phyloP scores from a whole-genome alignment of 2,113 vertebrate genomes.

The Ardeotis arabs region DNA sequence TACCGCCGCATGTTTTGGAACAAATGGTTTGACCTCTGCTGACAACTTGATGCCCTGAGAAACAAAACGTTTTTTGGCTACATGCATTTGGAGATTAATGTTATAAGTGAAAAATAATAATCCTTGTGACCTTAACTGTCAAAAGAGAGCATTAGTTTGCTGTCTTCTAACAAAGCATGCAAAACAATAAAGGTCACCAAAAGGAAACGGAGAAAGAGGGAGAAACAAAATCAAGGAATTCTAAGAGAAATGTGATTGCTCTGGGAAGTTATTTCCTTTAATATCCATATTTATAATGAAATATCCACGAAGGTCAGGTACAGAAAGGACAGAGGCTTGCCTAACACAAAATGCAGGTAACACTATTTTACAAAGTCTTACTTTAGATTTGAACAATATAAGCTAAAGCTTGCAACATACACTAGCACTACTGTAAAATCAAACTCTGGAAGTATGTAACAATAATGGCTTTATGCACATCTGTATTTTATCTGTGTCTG shows the following conservation, averaged over 20 bases:
- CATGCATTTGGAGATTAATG: background rate
- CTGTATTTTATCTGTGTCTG: background rate
- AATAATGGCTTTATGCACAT: fast-evolving
- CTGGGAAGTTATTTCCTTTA: background rate
- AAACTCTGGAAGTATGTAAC: background rate
- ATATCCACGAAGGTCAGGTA: background rate
- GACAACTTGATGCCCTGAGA: slow-evolving; percentile 75
- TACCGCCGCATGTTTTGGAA: slow-evolving; percentile 70
- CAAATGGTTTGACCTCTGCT: slow-evolving; percentile 80
- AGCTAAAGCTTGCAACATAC: background rate
- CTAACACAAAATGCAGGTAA: background rate
- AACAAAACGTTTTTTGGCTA: slow-evolving; percentile 50
- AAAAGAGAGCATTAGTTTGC: background rate
- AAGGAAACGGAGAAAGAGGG: background rate
- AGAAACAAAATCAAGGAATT: background rate
- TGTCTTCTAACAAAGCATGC: background rate
- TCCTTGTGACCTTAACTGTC: background rate
- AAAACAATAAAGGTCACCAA: background rate
- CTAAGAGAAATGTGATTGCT: background rate
- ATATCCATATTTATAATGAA: background rate
- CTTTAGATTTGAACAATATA: background rate
- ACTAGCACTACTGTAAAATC: background rate
- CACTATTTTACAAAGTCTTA: fast-evolving
- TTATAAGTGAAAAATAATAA: background rate
- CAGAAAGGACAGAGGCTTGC: background rate